A percentile compares a stretch with the other conserved stretches of the same genome.
phyloP scores from a whole-genome alignment of 64 coral and sea anemone genomes.

The Anthopleura sola region DNA sequence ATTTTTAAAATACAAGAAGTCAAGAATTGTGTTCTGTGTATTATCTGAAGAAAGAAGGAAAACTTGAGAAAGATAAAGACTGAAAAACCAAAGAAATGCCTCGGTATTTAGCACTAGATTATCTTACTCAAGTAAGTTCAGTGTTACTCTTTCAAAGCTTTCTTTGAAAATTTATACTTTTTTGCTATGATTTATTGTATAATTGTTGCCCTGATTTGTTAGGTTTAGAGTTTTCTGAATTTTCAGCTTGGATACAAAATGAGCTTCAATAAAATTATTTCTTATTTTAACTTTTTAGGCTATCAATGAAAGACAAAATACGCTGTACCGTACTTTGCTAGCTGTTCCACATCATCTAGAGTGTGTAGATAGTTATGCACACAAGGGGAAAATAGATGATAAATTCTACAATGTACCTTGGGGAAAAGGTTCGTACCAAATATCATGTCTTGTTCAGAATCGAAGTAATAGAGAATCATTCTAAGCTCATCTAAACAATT shows the following conservation, averaged over 20 bases:
- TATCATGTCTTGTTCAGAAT: no score
- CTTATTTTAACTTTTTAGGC: neutral
- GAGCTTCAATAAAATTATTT: no score
- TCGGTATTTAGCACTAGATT: slow-evolving; percentile 24
- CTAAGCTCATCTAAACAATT: no score
- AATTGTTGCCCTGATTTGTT: neutral
- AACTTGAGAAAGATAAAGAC: neutral
- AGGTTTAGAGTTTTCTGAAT: no score
- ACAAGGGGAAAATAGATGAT: slow-evolving; percentile 50
- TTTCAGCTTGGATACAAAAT: no score
- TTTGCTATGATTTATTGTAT: neutral
- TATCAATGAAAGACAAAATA: neutral
- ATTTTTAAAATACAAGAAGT: neutral
- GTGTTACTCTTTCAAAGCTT: neutral
- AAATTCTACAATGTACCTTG: slow-evolving; percentile 23
- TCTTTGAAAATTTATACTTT: neutral
- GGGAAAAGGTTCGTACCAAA: slow-evolving; percentile 40
- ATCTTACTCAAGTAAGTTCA: slow-evolving; percentile 1
- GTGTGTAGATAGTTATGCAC: slow-evolving; percentile 69
- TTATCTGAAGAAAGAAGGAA: neutral
- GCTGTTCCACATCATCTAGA: slow-evolving; percentile 73
- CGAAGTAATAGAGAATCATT: no score
- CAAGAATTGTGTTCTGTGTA: neutral
- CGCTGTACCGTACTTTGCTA: neutral
- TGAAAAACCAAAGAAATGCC: neutral